Evolutionary conservation across 2,888 invertebrate species (phyloP).

Genomic region (Drosophila meridionalis): DNA sequence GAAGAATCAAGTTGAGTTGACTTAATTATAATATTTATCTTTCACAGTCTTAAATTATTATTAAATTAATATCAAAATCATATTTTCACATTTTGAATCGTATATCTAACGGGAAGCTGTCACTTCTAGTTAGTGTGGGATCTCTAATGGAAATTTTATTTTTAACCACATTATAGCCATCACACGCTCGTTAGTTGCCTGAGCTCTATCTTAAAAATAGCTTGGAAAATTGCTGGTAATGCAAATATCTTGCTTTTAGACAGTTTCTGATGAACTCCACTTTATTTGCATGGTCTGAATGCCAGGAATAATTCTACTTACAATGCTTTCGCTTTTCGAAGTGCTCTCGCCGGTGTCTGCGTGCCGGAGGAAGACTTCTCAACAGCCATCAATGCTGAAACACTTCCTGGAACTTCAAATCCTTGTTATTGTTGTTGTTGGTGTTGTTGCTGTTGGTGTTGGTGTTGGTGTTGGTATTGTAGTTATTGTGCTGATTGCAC

Average conservation of each 20-base stretch:
- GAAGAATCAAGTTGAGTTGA: too few relatives aligned
- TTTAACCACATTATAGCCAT: neutral
- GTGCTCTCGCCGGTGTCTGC: constrained; percentile 24
- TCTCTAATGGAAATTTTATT: neutral
- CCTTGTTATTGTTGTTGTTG: constrained; percentile 11
- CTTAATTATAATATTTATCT: neutral
- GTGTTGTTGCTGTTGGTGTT: constrained; percentile 7
- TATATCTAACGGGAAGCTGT: neutral
- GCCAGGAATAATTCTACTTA: constrained; percentile 20
- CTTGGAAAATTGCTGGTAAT: neutral
- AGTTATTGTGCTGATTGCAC: constrained; percentile 68
- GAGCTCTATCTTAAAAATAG: neutral
- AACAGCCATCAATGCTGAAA: constrained; percentile 61
- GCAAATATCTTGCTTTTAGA: neutral
- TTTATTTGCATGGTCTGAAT: constrained; percentile 22
- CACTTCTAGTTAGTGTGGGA: neutral
- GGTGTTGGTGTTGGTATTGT: constrained; percentile 31
- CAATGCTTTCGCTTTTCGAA: constrained; percentile 13
- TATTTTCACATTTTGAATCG: neutral
- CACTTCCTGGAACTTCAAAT: constrained; percentile 53
- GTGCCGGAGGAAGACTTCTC: constrained; percentile 32
- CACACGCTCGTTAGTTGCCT: neutral
- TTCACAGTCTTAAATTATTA: neutral
- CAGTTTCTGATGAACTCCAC: neutral
- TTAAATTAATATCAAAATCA: neutral